Evolutionary conservation across 2,113 vertebrate species (phyloP), one percentile per base, ranked within the genome.

Genomic region (Callionymus lyra): DNA sequence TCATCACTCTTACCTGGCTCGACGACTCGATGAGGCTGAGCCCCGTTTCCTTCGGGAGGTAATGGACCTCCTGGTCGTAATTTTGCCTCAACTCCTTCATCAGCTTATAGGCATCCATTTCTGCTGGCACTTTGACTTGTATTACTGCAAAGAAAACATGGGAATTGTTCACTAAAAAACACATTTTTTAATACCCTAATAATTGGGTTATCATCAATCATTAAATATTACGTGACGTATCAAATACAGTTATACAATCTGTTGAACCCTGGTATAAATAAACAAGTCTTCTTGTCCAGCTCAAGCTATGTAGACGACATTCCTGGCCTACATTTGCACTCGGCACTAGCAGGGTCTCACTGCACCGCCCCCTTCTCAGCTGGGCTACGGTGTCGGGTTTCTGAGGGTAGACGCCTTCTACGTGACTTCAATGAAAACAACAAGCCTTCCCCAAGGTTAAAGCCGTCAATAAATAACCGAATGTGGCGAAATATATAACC

Each of bases 41-140:
- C 4, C 94, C 94, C 4, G 87, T 85, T 58, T 92, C 88, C 9
- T 85, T 88, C 3, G 94, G 94, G 38, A 93, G 85, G 42, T 88
- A 98, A 50, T 84, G 55, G 13, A 58, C 82, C 72, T 97, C 93
- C 64, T 87, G 89, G 27, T 97, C 92, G 59, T 87, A 68, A 38
- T 96, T 90, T 12, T 87, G 50, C 66, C 80, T 88, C 70, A 97
- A 82, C 68, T 97, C 89, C 63, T 89, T 91, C 69, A 94, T 89
- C 27, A 97, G 87, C 74, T 83, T 90, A 52, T 87, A 82, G 42
- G 74, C 87, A 38, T 97, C 89, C 60, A 83, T 89, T 65, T 77
- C 74, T 68, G 36, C 54, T 63, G 70, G 68, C 53, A 53, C 69
- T 38, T 16, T 15, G 0, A 16, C 14, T 2, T 50, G n/a, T 61